Percentiles rank a stretch among this genome's conserved stretches.
Conservation (phyloP, 2,113 vertebrate species). For the Stigmatopora nigra region DNA sequence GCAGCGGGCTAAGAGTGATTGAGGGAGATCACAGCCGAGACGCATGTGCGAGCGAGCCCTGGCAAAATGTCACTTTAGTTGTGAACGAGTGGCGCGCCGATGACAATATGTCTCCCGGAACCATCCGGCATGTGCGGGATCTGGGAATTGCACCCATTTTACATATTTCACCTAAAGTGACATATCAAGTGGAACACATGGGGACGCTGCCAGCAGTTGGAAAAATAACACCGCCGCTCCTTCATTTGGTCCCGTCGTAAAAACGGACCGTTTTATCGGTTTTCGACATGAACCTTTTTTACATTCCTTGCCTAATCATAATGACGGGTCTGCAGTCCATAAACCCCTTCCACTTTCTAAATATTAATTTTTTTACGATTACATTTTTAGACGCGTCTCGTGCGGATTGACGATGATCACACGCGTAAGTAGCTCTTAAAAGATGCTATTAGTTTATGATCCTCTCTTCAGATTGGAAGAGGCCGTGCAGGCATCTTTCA, state of each 20-base stretch:
- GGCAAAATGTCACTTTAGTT: conserved; percentile 40
- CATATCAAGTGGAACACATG: conserved; percentile 15
- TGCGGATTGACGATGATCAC: conserved; percentile 43
- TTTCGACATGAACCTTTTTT: conserved; percentile 32
- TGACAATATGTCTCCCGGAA: conserved; percentile 30
- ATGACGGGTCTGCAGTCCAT: conserved; percentile 33
- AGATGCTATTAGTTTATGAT: conserved; percentile 53
- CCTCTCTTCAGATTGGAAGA: conserved; percentile 43
- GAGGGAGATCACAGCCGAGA: conserved; percentile 31
- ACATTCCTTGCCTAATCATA: conserved; percentile 20
- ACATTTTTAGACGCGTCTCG: conserved; percentile 30
- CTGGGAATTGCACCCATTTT: conserved; percentile 45
- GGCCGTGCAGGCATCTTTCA: conserved; percentile 46
- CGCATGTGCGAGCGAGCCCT: conserved; percentile 23
- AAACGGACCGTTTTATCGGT: conserved; percentile 20
- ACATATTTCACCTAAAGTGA: conserved; percentile 16
- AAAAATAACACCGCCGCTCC: conserved; percentile 11
- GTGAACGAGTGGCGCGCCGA: conserved; percentile 30
- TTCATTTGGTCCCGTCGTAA: conserved; percentile 13
- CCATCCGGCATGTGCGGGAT: conserved; percentile 12
- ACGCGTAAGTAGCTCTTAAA: conserved; percentile 51
- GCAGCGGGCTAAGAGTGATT: conserved; percentile 39
- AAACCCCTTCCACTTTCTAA: conserved; percentile 40
- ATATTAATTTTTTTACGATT: conserved; percentile 36
- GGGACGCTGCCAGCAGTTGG: conserved; percentile 8